These are phyloP conservation scores for Microtus montanus DNA, from an alignment of 2,113 vertebrate genomes.

Conservation along the genomic window DNA sequence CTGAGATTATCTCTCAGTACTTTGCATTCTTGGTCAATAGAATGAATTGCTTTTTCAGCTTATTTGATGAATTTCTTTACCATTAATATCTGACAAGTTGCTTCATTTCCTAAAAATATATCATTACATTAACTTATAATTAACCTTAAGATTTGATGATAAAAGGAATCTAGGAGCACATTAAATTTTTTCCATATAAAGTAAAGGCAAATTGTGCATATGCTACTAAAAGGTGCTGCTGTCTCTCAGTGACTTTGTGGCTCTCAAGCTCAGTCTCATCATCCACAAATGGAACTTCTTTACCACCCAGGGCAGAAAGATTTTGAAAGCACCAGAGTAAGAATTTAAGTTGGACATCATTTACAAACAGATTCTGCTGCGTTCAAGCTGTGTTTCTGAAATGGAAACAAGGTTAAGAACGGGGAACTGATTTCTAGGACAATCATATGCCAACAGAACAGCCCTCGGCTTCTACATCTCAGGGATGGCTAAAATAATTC, in stretches of 20 bases:
- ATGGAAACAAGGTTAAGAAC: not conserved
- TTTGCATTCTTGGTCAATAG: not conserved
- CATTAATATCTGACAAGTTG: not conserved
- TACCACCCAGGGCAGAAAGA: not conserved
- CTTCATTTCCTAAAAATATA: constrained; percentile 40
- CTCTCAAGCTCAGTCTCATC: not conserved
- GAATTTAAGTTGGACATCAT: constrained; percentile 19
- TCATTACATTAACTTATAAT: constrained; percentile 1
- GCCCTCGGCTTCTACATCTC: not conserved
- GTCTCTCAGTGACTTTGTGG: not conserved
- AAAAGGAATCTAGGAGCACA: not conserved
- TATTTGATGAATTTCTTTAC: not conserved
- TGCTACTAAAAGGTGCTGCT: not conserved
- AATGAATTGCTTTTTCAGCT: not conserved
- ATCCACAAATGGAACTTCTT: not conserved
- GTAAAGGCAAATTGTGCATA: not conserved
- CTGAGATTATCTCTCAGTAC: not conserved
- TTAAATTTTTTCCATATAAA: not conserved
- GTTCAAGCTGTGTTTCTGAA: not conserved
- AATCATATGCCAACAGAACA: not conserved
- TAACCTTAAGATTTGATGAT: constrained; percentile 4
- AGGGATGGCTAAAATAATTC: not conserved
- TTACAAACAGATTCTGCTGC: constrained; percentile 10
- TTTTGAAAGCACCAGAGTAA: not conserved
- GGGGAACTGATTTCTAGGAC: not conserved